Conservation (phyloP, 2,797 vertebrate genomes). For the Scleropages formosus region DNA sequence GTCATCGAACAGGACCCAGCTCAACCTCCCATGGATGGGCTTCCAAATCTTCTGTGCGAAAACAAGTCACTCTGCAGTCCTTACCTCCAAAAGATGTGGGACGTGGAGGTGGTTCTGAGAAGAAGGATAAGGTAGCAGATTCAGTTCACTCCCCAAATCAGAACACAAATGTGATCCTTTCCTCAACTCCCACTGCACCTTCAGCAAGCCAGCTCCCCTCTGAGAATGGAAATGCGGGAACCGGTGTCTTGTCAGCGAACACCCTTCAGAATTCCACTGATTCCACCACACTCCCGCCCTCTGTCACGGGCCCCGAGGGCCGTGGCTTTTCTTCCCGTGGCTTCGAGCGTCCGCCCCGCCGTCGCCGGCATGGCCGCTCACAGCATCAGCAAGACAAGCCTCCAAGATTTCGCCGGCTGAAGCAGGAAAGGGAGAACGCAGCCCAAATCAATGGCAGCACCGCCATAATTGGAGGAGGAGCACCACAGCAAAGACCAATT, state of each 20-base stretch:
- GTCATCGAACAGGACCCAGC: slow-evolving; percentile 58
- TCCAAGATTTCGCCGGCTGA: slow-evolving; percentile 84
- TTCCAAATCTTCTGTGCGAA: slow-evolving; percentile 60
- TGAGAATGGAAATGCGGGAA: slow-evolving; percentile 64
- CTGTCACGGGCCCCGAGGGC: slow-evolving; percentile 46
- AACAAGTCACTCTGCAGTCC: slow-evolving; percentile 55
- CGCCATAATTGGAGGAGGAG: slow-evolving; percentile 57
- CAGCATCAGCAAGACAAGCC: slow-evolving; percentile 95
- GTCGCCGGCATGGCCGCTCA: slow-evolving; percentile 79
- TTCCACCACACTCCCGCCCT: slow-evolving; percentile 44
- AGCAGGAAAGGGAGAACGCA: slow-evolving; percentile 84
- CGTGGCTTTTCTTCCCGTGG: slow-evolving; percentile 62
- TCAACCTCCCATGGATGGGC: slow-evolving; percentile 58
- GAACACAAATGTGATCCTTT: slow-evolving; percentile 52
- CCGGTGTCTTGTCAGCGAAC: slow-evolving; percentile 50
- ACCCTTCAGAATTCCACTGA: slow-evolving; percentile 54
- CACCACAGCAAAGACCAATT: slow-evolving; percentile 33
- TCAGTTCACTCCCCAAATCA: slow-evolving; percentile 58
- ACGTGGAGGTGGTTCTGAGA: slow-evolving; percentile 61
- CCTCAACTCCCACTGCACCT: slow-evolving; percentile 41
- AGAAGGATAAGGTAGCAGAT: slow-evolving; percentile 68
- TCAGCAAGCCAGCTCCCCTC: slow-evolving; percentile 47
- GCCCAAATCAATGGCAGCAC: slow-evolving; percentile 74
- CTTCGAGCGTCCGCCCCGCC: slow-evolving; percentile 76
- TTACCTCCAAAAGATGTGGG: slow-evolving; percentile 63